Conservation (phyloP, 1,140 invertebrate species). For the Camponotus pennsylvanicus region DNA sequence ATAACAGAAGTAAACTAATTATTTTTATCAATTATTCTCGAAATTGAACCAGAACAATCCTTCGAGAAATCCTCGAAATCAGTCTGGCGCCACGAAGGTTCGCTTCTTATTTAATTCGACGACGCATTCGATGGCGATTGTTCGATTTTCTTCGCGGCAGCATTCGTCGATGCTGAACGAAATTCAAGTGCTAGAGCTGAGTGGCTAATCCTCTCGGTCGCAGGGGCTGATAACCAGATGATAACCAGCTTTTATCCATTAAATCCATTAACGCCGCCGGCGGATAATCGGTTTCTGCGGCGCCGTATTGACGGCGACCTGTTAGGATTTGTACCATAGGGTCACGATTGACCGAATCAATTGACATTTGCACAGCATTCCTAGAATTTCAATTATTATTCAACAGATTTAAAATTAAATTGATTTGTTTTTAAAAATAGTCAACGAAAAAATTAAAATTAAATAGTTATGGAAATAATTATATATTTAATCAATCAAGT, state of each 20-base stretch:
- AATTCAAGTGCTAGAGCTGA: not conserved
- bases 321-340: conserved; percentile 14
- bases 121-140: not conserved
- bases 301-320: conserved; percentile 42
- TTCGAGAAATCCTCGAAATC: conserved; percentile 16
- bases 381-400: conserved; percentile 20
- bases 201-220: conserved; percentile 7
- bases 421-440: not conserved
- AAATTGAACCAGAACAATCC: not conserved
- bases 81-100: not conserved
- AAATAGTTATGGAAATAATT: not conserved
- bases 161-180: not conserved
- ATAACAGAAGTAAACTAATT: not conserved
- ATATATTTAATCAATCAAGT: not conserved
- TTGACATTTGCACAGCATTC: conserved; percentile 29
- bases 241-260: conserved; percentile 55
- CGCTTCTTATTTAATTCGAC: not conserved
- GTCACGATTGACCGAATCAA: conserved; percentile 5
- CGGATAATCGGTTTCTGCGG: conserved; percentile 50
- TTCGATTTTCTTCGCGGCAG: not conserved
- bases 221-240: conserved; percentile 50
- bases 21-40: not conserved
- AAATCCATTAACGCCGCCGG: conserved; percentile 56
- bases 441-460: not conserved
- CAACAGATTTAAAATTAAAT: conserved; percentile 4